Evolutionary conservation across 2,888 invertebrate genomes (phyloP).

Genomic region (Priocnemis perturbator): DNA sequence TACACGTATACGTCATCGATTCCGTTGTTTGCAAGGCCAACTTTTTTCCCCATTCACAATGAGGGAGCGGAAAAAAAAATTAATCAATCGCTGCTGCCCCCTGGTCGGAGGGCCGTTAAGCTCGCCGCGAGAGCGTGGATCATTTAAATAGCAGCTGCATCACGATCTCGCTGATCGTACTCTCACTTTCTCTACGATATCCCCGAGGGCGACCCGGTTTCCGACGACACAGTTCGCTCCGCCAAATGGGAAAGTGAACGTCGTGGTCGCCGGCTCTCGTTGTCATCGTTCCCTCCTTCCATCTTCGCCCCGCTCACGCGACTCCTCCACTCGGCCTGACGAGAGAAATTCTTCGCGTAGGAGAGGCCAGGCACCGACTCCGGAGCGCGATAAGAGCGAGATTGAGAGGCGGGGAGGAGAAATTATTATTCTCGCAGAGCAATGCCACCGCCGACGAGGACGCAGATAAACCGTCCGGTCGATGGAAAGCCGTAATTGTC

Average conservation of each 20-base stretch:
- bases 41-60: too few species aligned
- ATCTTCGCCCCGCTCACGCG: background rate
- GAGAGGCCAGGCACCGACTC: slow-evolving; percentile 23
- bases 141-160: slow-evolving; percentile 52
- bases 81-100: too few species aligned
- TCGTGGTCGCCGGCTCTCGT: slow-evolving; percentile 32
- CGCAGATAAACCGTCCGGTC: too few species aligned
- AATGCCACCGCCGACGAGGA: too few species aligned
- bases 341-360: slow-evolving; percentile 48
- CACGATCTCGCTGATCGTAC: slow-evolving; percentile 51
- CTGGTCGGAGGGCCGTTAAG: background rate
- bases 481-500: too few species aligned
- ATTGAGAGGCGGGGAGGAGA: too few species aligned
- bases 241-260: slow-evolving; percentile 68
- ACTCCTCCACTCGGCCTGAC: background rate
- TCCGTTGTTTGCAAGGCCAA: too few species aligned
- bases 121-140: slow-evolving; percentile 19
- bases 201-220: slow-evolving; percentile 63
- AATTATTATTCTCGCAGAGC: too few species aligned
- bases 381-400: too few species aligned
- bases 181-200: slow-evolving; percentile 70
- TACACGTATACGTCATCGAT: too few species aligned
- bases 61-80: too few species aligned
- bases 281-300: slow-evolving; percentile 6
- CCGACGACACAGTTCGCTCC: slow-evolving; percentile 56